Evolutionary conservation across 2,113 vertebrate species (phyloP), one percentile per base, ranked within the genome.

Genomic region (Coryphaenoides rupestris): DNA sequence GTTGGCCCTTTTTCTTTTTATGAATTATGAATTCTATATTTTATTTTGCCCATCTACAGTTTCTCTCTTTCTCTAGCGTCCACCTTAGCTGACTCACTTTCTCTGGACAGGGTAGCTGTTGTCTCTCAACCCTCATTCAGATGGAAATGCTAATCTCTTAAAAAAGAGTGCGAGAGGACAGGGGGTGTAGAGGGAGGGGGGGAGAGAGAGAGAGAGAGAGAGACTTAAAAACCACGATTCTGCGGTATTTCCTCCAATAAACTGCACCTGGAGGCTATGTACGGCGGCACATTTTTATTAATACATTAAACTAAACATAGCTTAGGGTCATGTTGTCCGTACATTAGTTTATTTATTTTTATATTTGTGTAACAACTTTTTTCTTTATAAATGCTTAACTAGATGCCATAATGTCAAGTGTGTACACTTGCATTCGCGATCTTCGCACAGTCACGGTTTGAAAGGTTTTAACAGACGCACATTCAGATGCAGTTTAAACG

Each of bases 111-210:
- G 91, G 89, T 93, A 92, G 93, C 89, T 93, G 87, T 93, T 94
- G 89, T 95, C 95, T 95, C 89, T 91, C 91, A 93, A 89, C 90
- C 90, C 84, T 89, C 91, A 95, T 97, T 96, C 92, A 94, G 86
- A 94, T 98, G 93, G 93, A 95, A 96, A 97, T 95, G 92, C 92
- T 93, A 93, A 94, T 95, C 93, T 93, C 90, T 86, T 82, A 81
- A 65, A 73, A n/a, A 79, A 65, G 73, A 62, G 71, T 52, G 66
- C 73, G 86, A 81, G 86, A 76, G 60, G 55, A n/a, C n/a, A n/a
- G 66, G 63, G 70, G 15, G 63, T 19, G 19, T 5, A 47, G 19
- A 64, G 52, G 78, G n/a, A n/a, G n/a, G 59, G 60, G 88, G 84
- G 83, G 89, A 63, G 69, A 72, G 68, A 81, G 58, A 62, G 69